Evolutionary conservation across 1,140 invertebrate genomes (phyloP), one percentile per base, ranked within the genome.

Genomic region (Drosophila orena): DNA sequence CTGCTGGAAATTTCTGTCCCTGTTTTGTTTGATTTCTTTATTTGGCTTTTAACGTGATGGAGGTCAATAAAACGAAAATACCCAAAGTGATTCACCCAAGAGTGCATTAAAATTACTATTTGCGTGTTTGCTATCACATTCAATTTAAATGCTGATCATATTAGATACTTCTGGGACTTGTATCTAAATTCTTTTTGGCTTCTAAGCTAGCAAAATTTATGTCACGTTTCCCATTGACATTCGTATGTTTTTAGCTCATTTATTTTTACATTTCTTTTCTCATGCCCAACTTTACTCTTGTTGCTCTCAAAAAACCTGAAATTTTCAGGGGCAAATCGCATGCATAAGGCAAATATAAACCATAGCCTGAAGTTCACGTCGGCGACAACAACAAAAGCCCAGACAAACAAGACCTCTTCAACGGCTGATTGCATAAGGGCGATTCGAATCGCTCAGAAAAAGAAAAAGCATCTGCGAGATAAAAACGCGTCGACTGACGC

Each of bases 11-110:
- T 73, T 88, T 89, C 71, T 57, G 62, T 38, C 58, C 79, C 57
- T 66, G 64, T 65, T 85, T 77, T 77, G 55, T 89, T 77, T 79
- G 79, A 70, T 89, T 88, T 84, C 66, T 65, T 65, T 84, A 69
- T 84, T 74, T 84, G 77, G 72, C 55, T 65, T 55, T 83, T 79
- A 47, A 58, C 65, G 62, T 66, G 72, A 49, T 88, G 81, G 75
- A 86, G 81, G 81, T 86, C 81, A 86, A 86, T 86, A 86, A 86
- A 86, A 88, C 58, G 58, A 86, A 86, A 86, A 81, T 71, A 70
- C 81, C 81, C 81, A 71, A 79, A 49, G 75, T 85, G 83, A 86
- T 66, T 86, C 81, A 85, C 17, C 57, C 15, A 43, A 54, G 54
- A 55, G 35, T 52, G 56, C 44, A 58, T 52, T 40, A 37, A 17